A percentile compares a stretch with the other conserved stretches of the same genome.
phyloP scores from a whole-genome alignment of 2,888 invertebrate genomes.

The Plagodis dolabraria region DNA sequence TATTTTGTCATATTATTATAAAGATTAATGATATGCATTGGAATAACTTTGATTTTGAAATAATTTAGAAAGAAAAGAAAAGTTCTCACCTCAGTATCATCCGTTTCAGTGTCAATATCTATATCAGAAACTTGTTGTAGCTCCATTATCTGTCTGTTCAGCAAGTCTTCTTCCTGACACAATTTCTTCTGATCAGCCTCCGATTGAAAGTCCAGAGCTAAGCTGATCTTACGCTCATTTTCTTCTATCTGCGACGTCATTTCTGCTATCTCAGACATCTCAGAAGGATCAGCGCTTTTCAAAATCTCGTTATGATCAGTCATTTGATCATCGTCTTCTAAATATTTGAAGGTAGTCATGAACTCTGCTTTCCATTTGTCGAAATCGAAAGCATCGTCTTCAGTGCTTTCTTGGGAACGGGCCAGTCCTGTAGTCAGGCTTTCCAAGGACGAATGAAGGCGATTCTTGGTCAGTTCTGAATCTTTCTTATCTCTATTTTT shows the following conservation, averaged over 20 bases:
- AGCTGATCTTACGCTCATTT: constrained; percentile 83
- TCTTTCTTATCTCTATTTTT: constrained; percentile 59
- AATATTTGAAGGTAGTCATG: constrained; percentile 70
- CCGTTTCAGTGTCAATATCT: constrained; percentile 92
- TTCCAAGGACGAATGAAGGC: constrained; percentile 76
- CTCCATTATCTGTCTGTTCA: constrained; percentile 91
- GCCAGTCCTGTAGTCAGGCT: constrained; percentile 72
- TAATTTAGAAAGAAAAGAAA: background rate
- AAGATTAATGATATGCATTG: too few relatives aligned
- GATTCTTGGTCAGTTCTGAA: constrained; percentile 69
- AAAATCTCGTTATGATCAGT: constrained; percentile 72
- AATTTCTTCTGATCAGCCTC: constrained; percentile 91
- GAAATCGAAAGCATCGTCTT: constrained; percentile 72
- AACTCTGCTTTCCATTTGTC: constrained; percentile 79
- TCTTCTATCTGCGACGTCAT: constrained; percentile 83
- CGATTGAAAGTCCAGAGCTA: constrained; percentile 86
- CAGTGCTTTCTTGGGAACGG: constrained; percentile 74
- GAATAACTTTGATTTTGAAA: too few relatives aligned
- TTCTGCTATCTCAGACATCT: constrained; percentile 80
- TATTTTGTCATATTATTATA: too few relatives aligned
- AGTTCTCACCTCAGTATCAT: constrained; percentile 87
- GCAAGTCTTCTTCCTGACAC: constrained; percentile 90
- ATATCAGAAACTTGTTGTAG: constrained; percentile 89
- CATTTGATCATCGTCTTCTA: constrained; percentile 75
- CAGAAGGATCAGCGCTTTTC: constrained; percentile 73